Percentiles rank a stretch among this genome's conserved stretches.
phyloP scores from a whole-genome alignment of 1,140 invertebrate species.

The Lepidurus arcticus region DNA sequence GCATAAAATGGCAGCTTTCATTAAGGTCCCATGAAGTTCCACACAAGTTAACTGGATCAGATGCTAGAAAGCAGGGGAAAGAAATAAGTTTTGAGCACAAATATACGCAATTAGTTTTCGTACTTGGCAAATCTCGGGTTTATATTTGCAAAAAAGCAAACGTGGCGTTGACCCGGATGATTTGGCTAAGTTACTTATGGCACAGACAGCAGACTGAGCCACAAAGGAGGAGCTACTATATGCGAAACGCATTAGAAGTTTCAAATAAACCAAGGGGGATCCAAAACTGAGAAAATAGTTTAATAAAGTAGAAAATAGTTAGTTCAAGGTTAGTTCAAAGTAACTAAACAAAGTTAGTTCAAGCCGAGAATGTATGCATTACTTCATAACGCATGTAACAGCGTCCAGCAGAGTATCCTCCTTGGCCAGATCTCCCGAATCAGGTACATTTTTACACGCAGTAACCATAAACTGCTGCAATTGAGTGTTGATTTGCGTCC shows the following conservation, averaged over 20 bases:
- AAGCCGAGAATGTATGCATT: neutral
- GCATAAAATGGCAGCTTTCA: neutral
- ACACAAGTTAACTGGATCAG: neutral
- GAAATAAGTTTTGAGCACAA: neutral
- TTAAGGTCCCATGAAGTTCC: neutral
- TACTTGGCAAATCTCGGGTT: slow-evolving; percentile 5
- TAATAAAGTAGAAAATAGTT: neutral
- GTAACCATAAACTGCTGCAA: neutral
- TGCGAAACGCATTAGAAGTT: neutral
- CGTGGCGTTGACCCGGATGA: neutral
- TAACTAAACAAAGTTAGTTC: neutral
- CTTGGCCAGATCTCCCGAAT: neutral
- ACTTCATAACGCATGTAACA: neutral
- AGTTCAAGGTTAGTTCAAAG: too few species aligned
- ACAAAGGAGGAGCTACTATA: neutral
- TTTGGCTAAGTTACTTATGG: neutral
- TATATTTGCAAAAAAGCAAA: neutral
- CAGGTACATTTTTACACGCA: neutral
- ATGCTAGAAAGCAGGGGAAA: neutral
- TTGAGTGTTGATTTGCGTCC: neutral
- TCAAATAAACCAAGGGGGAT: neutral
- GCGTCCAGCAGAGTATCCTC: neutral
- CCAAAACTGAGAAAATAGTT: neutral
- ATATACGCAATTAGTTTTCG: neutral
- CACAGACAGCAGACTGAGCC: neutral